Percentiles rank a stretch among this genome's conserved stretches.
These are phyloP conservation scores for Coracopsis vasa DNA, from an alignment of 2,113 vertebrate species.

Conservation along the genomic window DNA sequence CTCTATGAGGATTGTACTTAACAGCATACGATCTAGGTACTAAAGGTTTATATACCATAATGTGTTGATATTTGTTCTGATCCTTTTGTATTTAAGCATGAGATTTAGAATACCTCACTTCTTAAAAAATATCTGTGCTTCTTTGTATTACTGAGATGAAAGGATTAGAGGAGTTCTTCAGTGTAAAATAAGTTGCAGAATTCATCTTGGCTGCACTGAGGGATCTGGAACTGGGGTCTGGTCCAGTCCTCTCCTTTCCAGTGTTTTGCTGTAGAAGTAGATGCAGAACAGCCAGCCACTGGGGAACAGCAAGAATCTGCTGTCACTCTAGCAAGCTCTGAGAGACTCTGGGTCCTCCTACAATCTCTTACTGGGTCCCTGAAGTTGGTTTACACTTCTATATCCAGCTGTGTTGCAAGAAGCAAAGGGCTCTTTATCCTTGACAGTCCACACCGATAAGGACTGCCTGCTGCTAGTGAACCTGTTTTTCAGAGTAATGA, in stretches of 20 bases:
- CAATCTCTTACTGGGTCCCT: conserved; percentile 20
- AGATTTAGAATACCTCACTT: background rate
- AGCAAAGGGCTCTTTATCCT: background rate
- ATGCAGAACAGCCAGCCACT: background rate
- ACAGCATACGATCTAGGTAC: background rate
- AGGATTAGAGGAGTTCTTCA: background rate
- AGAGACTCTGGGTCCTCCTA: conserved; percentile 40
- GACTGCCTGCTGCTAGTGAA: background rate
- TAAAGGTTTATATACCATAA: background rate
- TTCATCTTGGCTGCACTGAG: background rate
- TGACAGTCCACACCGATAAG: background rate
- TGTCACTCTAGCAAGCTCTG: background rate
- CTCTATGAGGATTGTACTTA: background rate
- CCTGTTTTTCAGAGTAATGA: background rate
- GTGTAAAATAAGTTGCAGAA: background rate
- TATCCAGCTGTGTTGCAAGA: conserved; percentile 26
- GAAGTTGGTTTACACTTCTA: conserved; percentile 30
- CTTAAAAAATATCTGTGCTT: background rate
- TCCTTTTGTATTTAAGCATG: background rate
- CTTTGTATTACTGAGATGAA: background rate
- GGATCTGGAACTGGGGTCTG: background rate
- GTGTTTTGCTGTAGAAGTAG: background rate
- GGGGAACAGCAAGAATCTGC: background rate
- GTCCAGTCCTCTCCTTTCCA: background rate
- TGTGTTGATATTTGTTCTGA: background rate